Evolutionary conservation across 2,113 vertebrate genomes (phyloP).

Genomic region (Ciconia maguari): DNA sequence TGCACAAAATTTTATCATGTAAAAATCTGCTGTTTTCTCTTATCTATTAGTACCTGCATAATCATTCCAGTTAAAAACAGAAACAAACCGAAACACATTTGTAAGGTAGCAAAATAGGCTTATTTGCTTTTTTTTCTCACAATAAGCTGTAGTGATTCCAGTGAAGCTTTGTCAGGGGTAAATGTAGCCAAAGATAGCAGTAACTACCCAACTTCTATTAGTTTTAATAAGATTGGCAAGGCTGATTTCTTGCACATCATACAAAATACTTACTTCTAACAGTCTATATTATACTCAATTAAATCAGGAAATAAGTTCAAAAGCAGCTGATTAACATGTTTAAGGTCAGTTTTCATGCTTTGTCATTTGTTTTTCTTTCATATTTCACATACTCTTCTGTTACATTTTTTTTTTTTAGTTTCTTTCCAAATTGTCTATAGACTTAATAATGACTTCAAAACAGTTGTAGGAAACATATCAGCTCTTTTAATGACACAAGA

Average conservation of each 20-base stretch:
- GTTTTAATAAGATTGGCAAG: not conserved
- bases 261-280: not conserved
- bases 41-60: not conserved
- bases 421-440: not conserved
- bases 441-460: not conserved
- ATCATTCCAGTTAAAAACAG: not conserved
- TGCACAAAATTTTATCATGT: not conserved
- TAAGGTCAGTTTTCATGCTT: not conserved
- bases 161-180: not conserved
- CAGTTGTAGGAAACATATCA: not conserved
- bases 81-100: not conserved
- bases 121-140: not conserved
- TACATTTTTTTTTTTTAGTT: not conserved
- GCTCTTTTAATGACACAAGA: not conserved
- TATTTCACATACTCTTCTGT: not conserved
- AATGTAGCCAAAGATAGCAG: not conserved
- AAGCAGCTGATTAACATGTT: not conserved
- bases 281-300: not conserved
- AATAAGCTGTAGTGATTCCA: not conserved
- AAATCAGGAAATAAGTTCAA: not conserved
- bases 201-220: not conserved
- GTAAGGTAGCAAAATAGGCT: not conserved
- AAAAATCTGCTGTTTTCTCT: not conserved
- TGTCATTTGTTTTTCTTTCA: not conserved
- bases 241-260: not conserved